phyloP scores from a whole-genome alignment of 2,797 vertebrate genomes.

The Heterohyrax brucei region DNA sequence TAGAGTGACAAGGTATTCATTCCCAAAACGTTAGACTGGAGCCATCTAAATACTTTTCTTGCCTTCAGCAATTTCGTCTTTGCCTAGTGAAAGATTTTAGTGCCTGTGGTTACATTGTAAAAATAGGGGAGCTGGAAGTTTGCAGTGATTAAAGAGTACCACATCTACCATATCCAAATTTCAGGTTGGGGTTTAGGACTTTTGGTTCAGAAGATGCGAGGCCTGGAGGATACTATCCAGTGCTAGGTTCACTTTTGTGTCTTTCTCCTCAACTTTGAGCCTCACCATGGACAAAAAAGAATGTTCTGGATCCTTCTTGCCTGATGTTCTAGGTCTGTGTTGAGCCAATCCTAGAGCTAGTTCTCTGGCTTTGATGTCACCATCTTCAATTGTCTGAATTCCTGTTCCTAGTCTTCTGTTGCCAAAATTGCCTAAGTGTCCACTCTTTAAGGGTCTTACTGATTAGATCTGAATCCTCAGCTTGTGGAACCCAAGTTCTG shows the following conservation, averaged over 20 bases:
- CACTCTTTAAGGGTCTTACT: not conserved
- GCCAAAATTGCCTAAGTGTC: not conserved
- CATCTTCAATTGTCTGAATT: slow-evolving; percentile 14
- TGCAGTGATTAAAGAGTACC: slow-evolving; percentile 7
- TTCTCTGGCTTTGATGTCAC: not conserved
- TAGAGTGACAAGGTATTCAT: not conserved
- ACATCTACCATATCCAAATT: slow-evolving; percentile 43
- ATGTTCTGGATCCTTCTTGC: not conserved
- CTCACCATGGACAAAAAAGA: not conserved
- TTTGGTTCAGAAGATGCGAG: not conserved
- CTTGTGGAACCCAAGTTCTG: not conserved
- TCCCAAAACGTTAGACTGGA: slow-evolving; percentile 24
- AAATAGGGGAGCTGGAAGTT: not conserved
- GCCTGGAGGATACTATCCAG: not conserved
- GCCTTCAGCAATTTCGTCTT: slow-evolving; percentile 48
- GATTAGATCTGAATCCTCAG: not conserved
- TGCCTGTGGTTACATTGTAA: not conserved
- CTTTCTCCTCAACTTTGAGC: not conserved
- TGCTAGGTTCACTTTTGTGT: not conserved
- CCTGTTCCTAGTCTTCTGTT: not conserved
- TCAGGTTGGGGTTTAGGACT: not conserved
- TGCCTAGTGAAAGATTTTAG: slow-evolving; percentile 50
- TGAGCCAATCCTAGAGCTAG: not conserved
- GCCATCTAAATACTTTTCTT: slow-evolving; percentile 65
- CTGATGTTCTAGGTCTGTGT: not conserved